phyloP scores from a whole-genome alignment of 1,140 invertebrate genomes.

The Frieseomelitta varia region DNA sequence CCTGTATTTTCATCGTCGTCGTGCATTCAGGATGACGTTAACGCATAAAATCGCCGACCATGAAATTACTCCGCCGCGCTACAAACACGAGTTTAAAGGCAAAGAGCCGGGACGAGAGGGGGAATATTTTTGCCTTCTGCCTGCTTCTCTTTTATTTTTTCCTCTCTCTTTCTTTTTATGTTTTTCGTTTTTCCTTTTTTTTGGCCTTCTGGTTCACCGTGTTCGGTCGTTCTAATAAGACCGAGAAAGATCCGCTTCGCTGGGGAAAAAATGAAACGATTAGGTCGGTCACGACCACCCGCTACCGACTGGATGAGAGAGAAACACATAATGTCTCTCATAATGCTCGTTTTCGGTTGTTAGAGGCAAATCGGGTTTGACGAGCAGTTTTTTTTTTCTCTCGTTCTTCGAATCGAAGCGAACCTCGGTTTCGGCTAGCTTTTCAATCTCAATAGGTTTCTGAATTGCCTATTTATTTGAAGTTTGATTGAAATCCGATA shows the following conservation, averaged over 20 bases:
- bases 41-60: constrained; percentile 40
- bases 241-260: neutral
- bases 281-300: too few relatives aligned
- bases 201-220: neutral
- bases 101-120: neutral
- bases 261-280: neutral
- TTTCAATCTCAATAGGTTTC: too few relatives aligned
- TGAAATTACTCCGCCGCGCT: constrained; percentile 51
- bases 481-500: too few relatives aligned
- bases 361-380: too few relatives aligned
- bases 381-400: too few relatives aligned
- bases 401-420: too few relatives aligned
- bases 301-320: too few relatives aligned
- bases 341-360: too few relatives aligned
- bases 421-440: too few relatives aligned
- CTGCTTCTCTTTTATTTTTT: neutral
- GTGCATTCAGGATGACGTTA: constrained; percentile 15
- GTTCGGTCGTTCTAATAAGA: neutral
- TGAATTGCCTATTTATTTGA: too few relatives aligned
- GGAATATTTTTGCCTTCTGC: neutral
- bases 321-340: too few relatives aligned
- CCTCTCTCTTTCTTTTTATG: neutral
- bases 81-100: constrained; percentile 3
- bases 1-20: constrained; percentile 50
- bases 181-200: neutral